These are phyloP conservation scores for Neodontobutis hainanensis DNA, from an alignment of 2,113 vertebrate species.

Conservation along the genomic window DNA sequence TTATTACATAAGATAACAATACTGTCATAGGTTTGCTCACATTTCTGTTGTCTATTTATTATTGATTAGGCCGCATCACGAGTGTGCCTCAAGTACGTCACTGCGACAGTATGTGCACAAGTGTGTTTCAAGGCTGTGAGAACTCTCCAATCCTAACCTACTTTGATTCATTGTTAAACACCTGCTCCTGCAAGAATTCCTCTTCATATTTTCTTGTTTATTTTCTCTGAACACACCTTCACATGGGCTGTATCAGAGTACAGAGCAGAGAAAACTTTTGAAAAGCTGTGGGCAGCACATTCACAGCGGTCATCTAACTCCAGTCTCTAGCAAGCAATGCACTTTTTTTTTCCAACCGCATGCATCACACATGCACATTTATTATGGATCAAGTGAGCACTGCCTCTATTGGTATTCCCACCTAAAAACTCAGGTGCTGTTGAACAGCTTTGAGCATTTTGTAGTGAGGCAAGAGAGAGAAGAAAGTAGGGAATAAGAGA, in stretches of 20 bases:
- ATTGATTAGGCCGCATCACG: neutral
- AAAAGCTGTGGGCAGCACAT: slow-evolving; percentile 20
- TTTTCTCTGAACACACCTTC: neutral
- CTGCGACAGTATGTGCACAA: neutral
- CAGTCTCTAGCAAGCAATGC: slow-evolving; percentile 21
- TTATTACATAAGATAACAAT: neutral
- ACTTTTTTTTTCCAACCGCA: slow-evolving; percentile 17
- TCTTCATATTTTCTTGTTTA: slow-evolving; percentile 1
- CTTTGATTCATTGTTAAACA: slow-evolving; percentile 25
- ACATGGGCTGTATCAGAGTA: neutral
- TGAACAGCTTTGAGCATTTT: slow-evolving; percentile 32
- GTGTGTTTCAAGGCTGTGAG: neutral
- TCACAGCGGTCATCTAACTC: slow-evolving; percentile 20
- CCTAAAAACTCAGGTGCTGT: slow-evolving; percentile 17
- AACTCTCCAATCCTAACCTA: neutral
- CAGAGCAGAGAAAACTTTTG: slow-evolving; percentile 5
- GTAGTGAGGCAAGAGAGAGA: slow-evolving; percentile 11
- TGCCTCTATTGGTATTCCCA: slow-evolving; percentile 20
- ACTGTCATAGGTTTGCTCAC: no score
- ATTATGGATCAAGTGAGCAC: slow-evolving; percentile 41
- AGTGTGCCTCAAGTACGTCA: neutral
- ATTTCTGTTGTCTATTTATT: neutral
- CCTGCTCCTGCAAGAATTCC: neutral
- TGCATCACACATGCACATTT: slow-evolving; percentile 28
- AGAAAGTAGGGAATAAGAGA: neutral